Base-by-base conservation (phyloP, 2,113 vertebrate species). In the Reinhardtius hippoglossoides region DNA sequence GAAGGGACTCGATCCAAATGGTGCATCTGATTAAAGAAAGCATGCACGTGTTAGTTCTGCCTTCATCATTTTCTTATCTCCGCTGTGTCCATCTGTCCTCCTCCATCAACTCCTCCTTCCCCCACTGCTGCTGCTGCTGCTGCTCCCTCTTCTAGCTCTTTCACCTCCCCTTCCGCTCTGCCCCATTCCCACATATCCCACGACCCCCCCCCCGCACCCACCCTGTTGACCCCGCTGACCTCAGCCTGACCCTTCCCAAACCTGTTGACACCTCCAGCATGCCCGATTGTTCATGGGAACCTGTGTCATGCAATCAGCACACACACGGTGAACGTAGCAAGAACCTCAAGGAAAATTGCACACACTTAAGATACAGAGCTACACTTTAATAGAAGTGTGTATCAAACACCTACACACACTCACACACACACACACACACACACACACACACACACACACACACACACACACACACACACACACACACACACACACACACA, bases 221-320 rank as follows among this genome's bases (percentile, higher is more conserved):
- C 81, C 37, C 64, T 10, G 4, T 57, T 77, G 87, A 92, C 88
- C 90, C 82, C 4, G 46, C 65, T 69, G 89, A 89, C 92, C 91
- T 81, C 37, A 90, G 78, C 81, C 83, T 77, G 84, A 91, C 89
- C 86, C 76, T 50, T 71, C 65, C 44, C 61, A 76, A 88, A 92
- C 83, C 90, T 90, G 84, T 81, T 87, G 82, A 90, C 86, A 90
- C 89, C 77, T 83, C 66, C 81, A 66, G 72, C 87, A 87, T 92
- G 83, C 87, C 92, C 21, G 76, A 89, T 91, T 91, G 70, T 91
- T 93, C 93, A 88, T 91, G 93, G 93, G 92, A 95, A 94, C 70
- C 63, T 40, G 15, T 57, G 58, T 42, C 74, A 37, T 12, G 15
- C 21, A 71, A 59, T 37, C 21, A 31, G 14, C 42, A 6, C 44